Evolutionary conservation across 2,888 invertebrate genomes (phyloP).

Genomic region (Blastobasis lacticolella): DNA sequence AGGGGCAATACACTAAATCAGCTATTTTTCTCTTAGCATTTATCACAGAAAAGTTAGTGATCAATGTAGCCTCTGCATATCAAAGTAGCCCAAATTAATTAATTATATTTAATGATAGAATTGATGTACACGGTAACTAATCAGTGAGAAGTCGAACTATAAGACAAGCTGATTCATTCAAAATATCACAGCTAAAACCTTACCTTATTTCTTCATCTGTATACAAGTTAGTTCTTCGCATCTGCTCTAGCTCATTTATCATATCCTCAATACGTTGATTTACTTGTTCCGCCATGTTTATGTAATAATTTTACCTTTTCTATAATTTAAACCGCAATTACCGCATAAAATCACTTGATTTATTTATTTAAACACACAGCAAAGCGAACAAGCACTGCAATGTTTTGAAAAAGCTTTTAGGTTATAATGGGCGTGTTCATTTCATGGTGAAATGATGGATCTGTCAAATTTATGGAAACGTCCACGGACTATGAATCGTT

Average conservation of each 20-base stretch:
- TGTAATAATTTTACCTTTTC: not conserved
- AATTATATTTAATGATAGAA: not conserved
- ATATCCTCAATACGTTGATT: constrained; percentile 85
- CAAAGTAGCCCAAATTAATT: too few species aligned
- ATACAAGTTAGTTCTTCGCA: constrained; percentile 82
- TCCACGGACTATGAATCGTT: too few species aligned
- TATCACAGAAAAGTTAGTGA: too few species aligned
- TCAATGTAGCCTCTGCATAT: not conserved
- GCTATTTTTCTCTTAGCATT: too few species aligned
- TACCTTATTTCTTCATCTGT: constrained; percentile 81
- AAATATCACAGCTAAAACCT: constrained; percentile 8
- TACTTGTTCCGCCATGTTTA: constrained; percentile 86
- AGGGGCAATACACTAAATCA: too few species aligned
- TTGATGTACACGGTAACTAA: not conserved
- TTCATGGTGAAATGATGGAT: too few species aligned
- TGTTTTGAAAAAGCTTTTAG: not conserved
- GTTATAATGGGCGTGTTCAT: too few species aligned
- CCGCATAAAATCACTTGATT: not conserved
- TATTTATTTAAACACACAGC: not conserved
- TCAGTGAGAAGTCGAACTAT: too few species aligned
- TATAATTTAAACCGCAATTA: not conserved
- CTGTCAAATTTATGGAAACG: too few species aligned
- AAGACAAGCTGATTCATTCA: too few species aligned
- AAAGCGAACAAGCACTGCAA: not conserved
- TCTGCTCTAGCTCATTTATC: constrained; percentile 86